Percentiles rank a stretch among this genome's conserved stretches.
Conservation (phyloP, 2,113 vertebrate genomes). For the Calyptommatus sinebrachiatus region DNA sequence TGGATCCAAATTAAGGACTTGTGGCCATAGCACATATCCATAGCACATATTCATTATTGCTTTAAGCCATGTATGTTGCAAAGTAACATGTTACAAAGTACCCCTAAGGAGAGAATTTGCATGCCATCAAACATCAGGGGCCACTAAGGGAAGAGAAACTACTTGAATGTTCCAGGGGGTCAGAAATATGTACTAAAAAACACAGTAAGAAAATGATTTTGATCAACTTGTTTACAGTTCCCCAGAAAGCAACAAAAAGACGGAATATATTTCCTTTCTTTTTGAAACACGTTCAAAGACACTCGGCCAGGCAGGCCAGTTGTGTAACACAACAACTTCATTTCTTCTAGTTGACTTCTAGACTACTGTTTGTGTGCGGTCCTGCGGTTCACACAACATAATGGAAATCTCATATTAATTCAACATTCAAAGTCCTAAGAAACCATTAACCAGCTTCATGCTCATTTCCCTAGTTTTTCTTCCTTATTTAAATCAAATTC, state of each 20-base stretch:
- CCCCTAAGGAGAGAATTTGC: neutral
- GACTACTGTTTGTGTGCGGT: neutral
- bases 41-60: neutral
- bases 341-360: no score
- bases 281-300: neutral
- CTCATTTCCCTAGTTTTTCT: neutral
- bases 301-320: neutral
- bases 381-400: neutral
- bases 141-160: neutral
- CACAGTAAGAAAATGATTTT: neutral
- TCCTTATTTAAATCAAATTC: neutral
- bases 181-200: no score
- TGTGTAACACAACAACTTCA: neutral
- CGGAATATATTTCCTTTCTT: neutral
- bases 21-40: neutral
- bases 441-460: neutral
- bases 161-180: neutral
- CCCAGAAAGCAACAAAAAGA: neutral
- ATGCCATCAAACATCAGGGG: neutral
- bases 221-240: neutral
- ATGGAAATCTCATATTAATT: neutral
- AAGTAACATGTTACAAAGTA: neutral
- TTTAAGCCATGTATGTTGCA: neutral
- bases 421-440: neutral
- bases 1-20: slow-evolving; percentile 3